Evolutionary conservation across 2,888 invertebrate species (phyloP).

Genomic region (Trachelus iudaicus): DNA sequence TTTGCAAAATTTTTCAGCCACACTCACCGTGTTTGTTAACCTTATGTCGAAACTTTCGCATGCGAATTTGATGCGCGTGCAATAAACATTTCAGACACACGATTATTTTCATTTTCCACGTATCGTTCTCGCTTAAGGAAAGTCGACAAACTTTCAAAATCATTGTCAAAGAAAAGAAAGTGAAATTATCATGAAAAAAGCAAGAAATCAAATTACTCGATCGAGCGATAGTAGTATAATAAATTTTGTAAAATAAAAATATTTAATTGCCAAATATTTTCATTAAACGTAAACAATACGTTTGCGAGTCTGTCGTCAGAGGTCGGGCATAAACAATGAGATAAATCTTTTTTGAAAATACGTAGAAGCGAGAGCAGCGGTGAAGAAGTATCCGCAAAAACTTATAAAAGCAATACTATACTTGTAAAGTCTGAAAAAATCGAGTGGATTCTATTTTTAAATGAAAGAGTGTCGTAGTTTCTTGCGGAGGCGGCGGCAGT

Average conservation of each 20-base stretch:
- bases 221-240: background rate
- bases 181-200: background rate
- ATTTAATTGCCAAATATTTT: background rate
- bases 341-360: background rate
- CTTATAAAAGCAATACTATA: background rate
- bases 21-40: conserved; percentile 4
- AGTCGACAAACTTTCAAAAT: background rate
- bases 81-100: background rate
- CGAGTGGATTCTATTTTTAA: background rate
- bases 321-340: background rate
- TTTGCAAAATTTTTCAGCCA: conserved; percentile 42
- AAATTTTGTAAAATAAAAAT: background rate
- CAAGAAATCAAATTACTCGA: background rate
- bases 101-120: background rate
- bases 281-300: background rate
- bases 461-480: background rate
- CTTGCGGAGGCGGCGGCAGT: background rate
- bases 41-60: background rate
- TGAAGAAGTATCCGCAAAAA: background rate
- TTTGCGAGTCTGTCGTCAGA: background rate
- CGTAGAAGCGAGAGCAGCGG: background rate
- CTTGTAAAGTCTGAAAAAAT: background rate
- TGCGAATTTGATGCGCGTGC: background rate
- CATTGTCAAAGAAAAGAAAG: background rate
- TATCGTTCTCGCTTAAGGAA: background rate